A percentile compares a stretch with the other conserved stretches of the same genome.
phyloP scores from a whole-genome alignment of 2,888 invertebrate genomes.

The Flabesymbios commensalis region DNA sequence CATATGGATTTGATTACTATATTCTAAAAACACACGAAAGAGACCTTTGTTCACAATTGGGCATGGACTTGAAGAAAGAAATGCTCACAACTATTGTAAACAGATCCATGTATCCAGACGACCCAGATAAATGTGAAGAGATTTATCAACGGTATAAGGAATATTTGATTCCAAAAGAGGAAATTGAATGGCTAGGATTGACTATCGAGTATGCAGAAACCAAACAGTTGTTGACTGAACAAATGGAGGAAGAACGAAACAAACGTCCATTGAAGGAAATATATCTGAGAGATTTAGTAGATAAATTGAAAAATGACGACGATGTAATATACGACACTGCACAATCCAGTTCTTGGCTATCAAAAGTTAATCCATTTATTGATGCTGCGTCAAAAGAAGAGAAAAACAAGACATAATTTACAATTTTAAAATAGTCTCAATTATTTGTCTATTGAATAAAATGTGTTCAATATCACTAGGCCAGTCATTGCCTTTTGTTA shows the following conservation, averaged over 20 bases:
- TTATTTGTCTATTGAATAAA: no score
- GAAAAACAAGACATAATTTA: no score
- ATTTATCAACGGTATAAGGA: conserved; percentile 79
- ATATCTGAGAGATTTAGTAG: background rate
- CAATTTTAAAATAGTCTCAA: no score
- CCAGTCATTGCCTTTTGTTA: no score
- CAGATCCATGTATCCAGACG: conserved; percentile 68
- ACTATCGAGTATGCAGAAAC: conserved; percentile 28
- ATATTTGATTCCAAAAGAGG: conserved; percentile 73
- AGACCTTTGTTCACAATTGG: conserved; percentile 84
- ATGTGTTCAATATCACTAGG: no score
- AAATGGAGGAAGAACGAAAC: conserved; percentile 4
- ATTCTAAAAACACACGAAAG: conserved; percentile 89
- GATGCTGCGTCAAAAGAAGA: no score
- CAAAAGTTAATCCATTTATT: no score
- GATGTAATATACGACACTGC: no score
- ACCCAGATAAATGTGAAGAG: conserved; percentile 72
- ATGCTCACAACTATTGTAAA: conserved; percentile 72
- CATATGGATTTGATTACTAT: conserved; percentile 93
- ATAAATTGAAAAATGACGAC: background rate
- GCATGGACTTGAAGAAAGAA: conserved; percentile 81
- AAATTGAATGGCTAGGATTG: conserved; percentile 34
- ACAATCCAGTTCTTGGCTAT: no score
- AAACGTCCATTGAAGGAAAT: conserved; percentile 23
- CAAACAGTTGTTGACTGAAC: conserved; percentile 27